Percentiles rank a stretch among this genome's conserved stretches.
phyloP scores from a whole-genome alignment of 1,140 invertebrate genomes.

The Magallana ariakensis region DNA sequence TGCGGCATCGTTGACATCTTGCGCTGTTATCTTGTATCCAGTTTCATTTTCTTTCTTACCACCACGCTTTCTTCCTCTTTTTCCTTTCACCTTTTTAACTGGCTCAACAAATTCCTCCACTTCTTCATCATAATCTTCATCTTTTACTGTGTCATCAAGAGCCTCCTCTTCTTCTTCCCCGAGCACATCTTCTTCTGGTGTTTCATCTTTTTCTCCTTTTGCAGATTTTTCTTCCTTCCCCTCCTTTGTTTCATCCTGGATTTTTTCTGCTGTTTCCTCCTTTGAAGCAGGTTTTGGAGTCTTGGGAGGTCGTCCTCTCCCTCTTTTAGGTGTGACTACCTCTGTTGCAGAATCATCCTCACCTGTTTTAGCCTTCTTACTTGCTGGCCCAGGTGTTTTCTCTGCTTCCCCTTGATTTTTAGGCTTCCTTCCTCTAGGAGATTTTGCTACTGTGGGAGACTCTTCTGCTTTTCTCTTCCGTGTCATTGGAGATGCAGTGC shows the following conservation, averaged over 20 bases:
- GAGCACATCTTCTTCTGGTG: conserved; percentile 4
- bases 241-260: not conserved
- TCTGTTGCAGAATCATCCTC: not conserved
- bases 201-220: not conserved
- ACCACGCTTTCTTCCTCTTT: conserved; percentile 45
- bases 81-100: conserved; percentile 39
- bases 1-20: conserved; percentile 37
- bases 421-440: conserved; percentile 7
- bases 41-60: conserved; percentile 22
- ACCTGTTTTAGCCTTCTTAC: conserved; percentile 1
- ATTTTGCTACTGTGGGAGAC: not conserved
- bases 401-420: not conserved
- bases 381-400: not conserved
- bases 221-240: not conserved
- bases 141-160: not conserved
- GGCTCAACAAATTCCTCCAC: conserved; percentile 23
- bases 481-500: not conserved
- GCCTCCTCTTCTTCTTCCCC: conserved; percentile 38
- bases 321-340: conserved; percentile 22
- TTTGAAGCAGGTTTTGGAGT: conserved; percentile 16
- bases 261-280: not conserved
- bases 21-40: conserved; percentile 38
- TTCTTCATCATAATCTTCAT: conserved; percentile 16
- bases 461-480: conserved; percentile 45
- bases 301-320: not conserved